These are phyloP conservation scores for Ambastaia sidthimunki DNA, from an alignment of 2,797 vertebrate species.

Conservation along the genomic window DNA sequence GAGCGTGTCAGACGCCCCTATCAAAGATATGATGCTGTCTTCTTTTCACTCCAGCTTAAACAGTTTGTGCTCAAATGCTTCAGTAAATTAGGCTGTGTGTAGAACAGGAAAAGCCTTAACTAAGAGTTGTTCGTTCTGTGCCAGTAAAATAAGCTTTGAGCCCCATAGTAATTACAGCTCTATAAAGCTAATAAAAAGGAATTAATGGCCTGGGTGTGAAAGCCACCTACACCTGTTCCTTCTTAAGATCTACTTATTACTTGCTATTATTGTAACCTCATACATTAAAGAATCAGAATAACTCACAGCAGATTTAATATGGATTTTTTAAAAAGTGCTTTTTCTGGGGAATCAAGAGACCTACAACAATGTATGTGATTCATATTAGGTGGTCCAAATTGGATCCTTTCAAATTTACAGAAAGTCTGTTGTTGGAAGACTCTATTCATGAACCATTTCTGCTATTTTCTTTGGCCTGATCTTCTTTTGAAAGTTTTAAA, in stretches of 20 bases:
- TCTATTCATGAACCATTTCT: slow-evolving; percentile 1
- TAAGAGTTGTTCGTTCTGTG: slow-evolving; percentile 40
- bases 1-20: slow-evolving; percentile 29
- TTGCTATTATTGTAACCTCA: slow-evolving; percentile 40
- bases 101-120: slow-evolving; percentile 37
- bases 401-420: background rate
- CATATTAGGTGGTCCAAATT: background rate
- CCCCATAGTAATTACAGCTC: slow-evolving; percentile 60
- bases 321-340: background rate
- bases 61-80: slow-evolving; percentile 38
- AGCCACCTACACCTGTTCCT: slow-evolving; percentile 57
- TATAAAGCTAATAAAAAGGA: slow-evolving; percentile 63
- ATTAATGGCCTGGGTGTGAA: slow-evolving; percentile 61
- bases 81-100: slow-evolving; percentile 39
- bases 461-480: background rate
- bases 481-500: background rate
- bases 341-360: slow-evolving; percentile 1
- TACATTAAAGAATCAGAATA: slow-evolving; percentile 33
- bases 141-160: slow-evolving; percentile 53
- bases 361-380: slow-evolving; percentile 3
- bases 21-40: slow-evolving; percentile 16
- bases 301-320: slow-evolving; percentile 29
- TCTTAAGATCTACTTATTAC: slow-evolving; percentile 44
- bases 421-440: background rate
- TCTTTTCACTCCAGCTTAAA: slow-evolving; percentile 24